Evolutionary conservation across 2,888 invertebrate species (phyloP).

Genomic region (Cephus pulcher): DNA sequence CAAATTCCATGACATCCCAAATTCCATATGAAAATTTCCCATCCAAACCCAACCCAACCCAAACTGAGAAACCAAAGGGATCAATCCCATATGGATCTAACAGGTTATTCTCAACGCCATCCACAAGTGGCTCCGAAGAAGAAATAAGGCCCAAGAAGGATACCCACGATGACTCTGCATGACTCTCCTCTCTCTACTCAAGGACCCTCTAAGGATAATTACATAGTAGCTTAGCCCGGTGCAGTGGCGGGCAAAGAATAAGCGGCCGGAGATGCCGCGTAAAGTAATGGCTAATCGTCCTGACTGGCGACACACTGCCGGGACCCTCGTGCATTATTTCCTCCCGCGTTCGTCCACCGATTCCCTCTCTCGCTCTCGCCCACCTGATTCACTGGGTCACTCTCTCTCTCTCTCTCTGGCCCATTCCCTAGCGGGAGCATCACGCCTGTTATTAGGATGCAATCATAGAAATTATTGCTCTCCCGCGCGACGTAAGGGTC

Average conservation of each 20-base stretch:
- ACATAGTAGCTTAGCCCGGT: constrained; percentile 52
- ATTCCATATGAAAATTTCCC: neutral
- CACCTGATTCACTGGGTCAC: constrained; percentile 6
- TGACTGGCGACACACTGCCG: constrained; percentile 39
- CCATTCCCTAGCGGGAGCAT: constrained; percentile 15
- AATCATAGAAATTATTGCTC: constrained; percentile 56
- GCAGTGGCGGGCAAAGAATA: constrained; percentile 44
- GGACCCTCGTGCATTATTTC: constrained; percentile 43
- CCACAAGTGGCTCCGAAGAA: neutral
- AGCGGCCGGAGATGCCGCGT: constrained; percentile 42
- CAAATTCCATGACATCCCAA: neutral
- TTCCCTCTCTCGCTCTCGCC: constrained; percentile 1
- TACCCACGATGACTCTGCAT: constrained; percentile 29
- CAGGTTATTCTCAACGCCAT: no score
- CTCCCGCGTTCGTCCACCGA: neutral
- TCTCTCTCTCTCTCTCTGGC: constrained; percentile 23
- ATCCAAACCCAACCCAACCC: neutral
- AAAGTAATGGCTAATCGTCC: constrained; percentile 57
- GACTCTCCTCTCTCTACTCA: constrained; percentile 28
- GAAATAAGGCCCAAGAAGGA: neutral
- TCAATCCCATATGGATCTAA: no score
- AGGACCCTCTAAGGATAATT: constrained; percentile 59
- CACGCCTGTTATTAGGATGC: constrained; percentile 50
- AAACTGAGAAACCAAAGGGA: neutral
- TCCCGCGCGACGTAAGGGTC: constrained; percentile 24